Base-by-base conservation (phyloP, 2,888 invertebrate genomes). In the Noctua janthe region DNA sequence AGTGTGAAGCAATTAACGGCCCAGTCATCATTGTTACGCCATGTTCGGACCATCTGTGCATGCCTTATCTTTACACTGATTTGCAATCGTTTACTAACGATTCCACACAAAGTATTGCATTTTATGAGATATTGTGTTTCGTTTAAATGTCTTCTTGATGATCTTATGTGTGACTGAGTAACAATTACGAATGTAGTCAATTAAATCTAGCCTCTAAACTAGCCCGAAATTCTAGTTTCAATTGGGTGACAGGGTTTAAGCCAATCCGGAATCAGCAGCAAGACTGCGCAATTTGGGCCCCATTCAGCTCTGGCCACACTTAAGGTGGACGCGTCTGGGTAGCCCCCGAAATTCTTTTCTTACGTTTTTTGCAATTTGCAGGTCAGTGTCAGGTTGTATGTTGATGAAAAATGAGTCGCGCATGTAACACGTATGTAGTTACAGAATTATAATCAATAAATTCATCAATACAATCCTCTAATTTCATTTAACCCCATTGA, bases 21-120 rank as follows among this genome's bases (percentile, higher is more conserved):
- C 17, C 23, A 15, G 35, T 49, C 43, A 47, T 15, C 54, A 29
- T 80, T 71, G 81, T 67, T 29, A 49, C 15, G 66, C 39, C 66
- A 56, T 70, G 35, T 83, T 20, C n/a, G 10, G 0, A 47, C 35
- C 59, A 76, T 67, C 82, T 35, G 51, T 39, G 3, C 76, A 5
- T 83, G 80, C 20, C 35, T 62, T 76, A 81, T 81, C 76, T 69
- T 54, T 20, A 47, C 67, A 47, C 43, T 35, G 67, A 59, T 74
- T 67, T 59, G 23, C 56, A 51, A 59, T 51, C 6, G 51, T 35
- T 51, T 20, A 69, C 23, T 8, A 73, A 23, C 17, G 23, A 56
- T 49, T 49, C 6, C 35, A 1, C 10, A 15, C 20, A 47, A 13
- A 20, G 62, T 71, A 54, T 62, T 29, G 17, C 43, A 35, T 54